Conservation (phyloP, 1,140 invertebrate species). For the Drosophila nannoptera region DNA sequence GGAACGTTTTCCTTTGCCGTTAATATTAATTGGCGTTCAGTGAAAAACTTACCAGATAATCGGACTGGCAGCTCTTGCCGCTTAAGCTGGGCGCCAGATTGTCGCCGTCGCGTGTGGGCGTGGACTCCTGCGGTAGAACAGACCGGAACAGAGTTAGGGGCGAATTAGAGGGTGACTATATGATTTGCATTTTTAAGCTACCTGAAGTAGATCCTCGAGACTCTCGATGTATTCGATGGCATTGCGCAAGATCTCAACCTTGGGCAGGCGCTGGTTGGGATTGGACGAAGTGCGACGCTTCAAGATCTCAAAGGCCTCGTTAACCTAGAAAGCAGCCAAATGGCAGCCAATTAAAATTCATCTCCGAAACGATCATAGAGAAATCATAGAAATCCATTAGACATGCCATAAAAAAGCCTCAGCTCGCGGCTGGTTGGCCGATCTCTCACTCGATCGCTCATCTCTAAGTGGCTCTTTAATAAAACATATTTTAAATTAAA, state of each 20-base stretch:
- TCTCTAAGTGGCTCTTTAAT: conserved; percentile 72
- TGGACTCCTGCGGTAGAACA: conserved; percentile 56
- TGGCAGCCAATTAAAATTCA: conserved; percentile 50
- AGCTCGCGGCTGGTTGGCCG: not conserved
- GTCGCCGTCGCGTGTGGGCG: conserved; percentile 68
- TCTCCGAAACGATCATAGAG: conserved; percentile 31
- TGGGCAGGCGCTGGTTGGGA: conserved; percentile 96
- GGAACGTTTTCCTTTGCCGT: conserved; percentile 54
- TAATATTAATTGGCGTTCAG: conserved; percentile 71
- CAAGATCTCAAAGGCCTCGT: conserved; percentile 97
- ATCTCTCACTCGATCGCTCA: conserved; percentile 9
- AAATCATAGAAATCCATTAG: conserved; percentile 72
- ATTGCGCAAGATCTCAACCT: conserved; percentile 97
- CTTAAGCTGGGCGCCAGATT: conserved; percentile 70
- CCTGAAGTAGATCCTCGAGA: conserved; percentile 90
- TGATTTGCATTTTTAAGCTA: conserved; percentile 44
- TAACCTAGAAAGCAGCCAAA: conserved; percentile 85
- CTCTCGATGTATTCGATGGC: conserved; percentile 99
- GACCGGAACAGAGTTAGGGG: not conserved
- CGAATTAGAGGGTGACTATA: not conserved
- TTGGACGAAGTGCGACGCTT: conserved; percentile 95
- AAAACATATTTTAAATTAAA: conserved; percentile 77
- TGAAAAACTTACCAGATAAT: conserved; percentile 76
- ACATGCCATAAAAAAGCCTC: conserved; percentile 49
- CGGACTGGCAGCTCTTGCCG: conserved; percentile 72